Evolutionary conservation across 2,113 vertebrate species (phyloP).

Genomic region (Myocastor coypus): DNA sequence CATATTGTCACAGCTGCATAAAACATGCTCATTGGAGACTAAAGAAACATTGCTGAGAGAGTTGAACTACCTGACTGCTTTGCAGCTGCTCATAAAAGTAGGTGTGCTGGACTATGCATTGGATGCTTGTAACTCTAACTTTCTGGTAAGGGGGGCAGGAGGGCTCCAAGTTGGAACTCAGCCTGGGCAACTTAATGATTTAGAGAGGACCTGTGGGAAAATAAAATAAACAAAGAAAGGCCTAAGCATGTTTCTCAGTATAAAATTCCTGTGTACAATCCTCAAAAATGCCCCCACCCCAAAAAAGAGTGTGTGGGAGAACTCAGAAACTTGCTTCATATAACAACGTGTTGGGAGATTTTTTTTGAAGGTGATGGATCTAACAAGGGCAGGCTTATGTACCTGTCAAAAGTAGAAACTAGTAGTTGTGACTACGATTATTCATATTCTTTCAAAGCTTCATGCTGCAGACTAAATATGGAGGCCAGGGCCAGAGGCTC

Average conservation of each 20-base stretch:
- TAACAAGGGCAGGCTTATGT: not conserved
- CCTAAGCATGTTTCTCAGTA: not conserved
- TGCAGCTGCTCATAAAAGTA: too few species aligned
- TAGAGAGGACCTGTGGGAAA: not conserved
- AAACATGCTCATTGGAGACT: not conserved
- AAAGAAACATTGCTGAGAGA: not conserved
- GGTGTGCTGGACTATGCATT: not conserved
- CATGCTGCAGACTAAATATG: not conserved
- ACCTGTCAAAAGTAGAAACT: not conserved
- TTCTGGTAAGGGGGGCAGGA: not conserved
- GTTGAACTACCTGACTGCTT: not conserved
- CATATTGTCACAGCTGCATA: not conserved
- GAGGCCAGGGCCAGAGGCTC: not conserved
- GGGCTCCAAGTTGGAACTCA: not conserved
- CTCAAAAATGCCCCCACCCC: not conserved
- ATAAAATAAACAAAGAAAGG: not conserved
- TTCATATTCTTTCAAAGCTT: not conserved
- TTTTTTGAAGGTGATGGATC: fast-evolving
- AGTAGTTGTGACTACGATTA: not conserved
- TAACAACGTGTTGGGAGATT: not conserved
- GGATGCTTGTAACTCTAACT: not conserved
- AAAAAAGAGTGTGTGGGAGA: not conserved
- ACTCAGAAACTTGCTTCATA: not conserved
- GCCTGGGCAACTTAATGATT: not conserved
- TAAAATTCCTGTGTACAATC: not conserved